Percentiles rank a stretch among this genome's conserved stretches.
Evolutionary conservation across 2,797 vertebrate genomes (phyloP).

Genomic region (Lophius americanus): DNA sequence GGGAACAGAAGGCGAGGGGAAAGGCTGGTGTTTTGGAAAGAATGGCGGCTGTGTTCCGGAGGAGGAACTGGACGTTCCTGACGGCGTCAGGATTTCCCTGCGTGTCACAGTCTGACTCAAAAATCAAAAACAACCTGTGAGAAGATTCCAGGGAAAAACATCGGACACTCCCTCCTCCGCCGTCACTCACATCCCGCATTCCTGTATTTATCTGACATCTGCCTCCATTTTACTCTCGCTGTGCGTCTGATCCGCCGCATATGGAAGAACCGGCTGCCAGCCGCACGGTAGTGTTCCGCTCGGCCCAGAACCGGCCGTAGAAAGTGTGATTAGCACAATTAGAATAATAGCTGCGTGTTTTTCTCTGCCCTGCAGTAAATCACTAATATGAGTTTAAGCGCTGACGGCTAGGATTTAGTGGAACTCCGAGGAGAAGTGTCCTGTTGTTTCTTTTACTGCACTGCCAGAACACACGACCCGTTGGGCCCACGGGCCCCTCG

Average conservation of each 20-base stretch:
- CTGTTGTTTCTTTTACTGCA: conserved; percentile 25
- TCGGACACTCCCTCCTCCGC: conserved; percentile 59
- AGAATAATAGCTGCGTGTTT: conserved; percentile 36
- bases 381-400: conserved; percentile 16
- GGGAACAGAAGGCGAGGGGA: conserved; percentile 41
- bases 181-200: conserved; percentile 75
- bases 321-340: conserved; percentile 46
- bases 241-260: conserved; percentile 51
- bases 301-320: conserved; percentile 4
- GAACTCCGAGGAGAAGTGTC: conserved; percentile 36
- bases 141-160: conserved; percentile 73
- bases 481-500: conserved; percentile 27
- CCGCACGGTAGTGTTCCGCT: background rate
- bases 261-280: conserved; percentile 51
- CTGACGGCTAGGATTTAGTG: conserved; percentile 37
- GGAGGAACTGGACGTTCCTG: conserved; percentile 31
- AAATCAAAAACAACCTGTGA: conserved; percentile 63
- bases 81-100: conserved; percentile 38
- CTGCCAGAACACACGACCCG: conserved; percentile 63
- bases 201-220: conserved; percentile 76
- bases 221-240: conserved; percentile 30
- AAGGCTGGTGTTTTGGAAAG: conserved; percentile 40
- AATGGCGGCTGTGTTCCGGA: conserved; percentile 32
- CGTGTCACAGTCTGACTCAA: conserved; percentile 64
- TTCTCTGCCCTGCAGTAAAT: conserved; percentile 35